Conservation (phyloP, 2,888 invertebrate species). For the Oxyteleia sp. region DNA sequence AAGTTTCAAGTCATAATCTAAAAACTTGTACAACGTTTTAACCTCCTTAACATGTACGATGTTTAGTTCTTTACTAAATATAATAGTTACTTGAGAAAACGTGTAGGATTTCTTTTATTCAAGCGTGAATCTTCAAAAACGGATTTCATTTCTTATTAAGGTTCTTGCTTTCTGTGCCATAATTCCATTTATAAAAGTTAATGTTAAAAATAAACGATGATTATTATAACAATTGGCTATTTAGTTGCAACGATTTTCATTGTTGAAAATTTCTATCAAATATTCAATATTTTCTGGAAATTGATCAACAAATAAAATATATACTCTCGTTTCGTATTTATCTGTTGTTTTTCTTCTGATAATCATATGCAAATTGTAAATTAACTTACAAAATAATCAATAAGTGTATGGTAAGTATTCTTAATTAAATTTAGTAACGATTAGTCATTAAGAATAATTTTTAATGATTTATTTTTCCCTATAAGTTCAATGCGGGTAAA, state of each 20-base stretch:
- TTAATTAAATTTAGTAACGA: too few relatives aligned
- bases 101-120: slow-evolving; percentile 18
- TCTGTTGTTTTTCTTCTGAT: not conserved
- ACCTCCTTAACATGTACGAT: too few relatives aligned
- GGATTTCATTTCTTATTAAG: slow-evolving; percentile 1
- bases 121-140: not conserved
- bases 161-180: slow-evolving; percentile 43
- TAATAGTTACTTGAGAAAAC: slow-evolving; percentile 7
- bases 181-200: slow-evolving; percentile 23
- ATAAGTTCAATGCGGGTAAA: too few relatives aligned
- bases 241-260: slow-evolving; percentile 4
- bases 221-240: slow-evolving; percentile 17
- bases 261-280: too few relatives aligned
- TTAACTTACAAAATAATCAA: too few relatives aligned
- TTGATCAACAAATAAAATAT: slow-evolving; percentile 35
- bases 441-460: too few relatives aligned
- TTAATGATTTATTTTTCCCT: too few relatives aligned
- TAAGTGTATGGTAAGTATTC: too few relatives aligned
- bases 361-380: too few relatives aligned
- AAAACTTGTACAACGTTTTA: too few relatives aligned
- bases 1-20: too few relatives aligned
- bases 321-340: slow-evolving; percentile 33
- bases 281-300: not conserved
- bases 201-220: slow-evolving; percentile 35
- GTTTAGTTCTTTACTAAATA: not conserved